Percentiles rank a stretch among this genome's conserved stretches.
Evolutionary conservation across 2,888 invertebrate species (phyloP).

Genomic region (Acanthosepion lycidas): DNA sequence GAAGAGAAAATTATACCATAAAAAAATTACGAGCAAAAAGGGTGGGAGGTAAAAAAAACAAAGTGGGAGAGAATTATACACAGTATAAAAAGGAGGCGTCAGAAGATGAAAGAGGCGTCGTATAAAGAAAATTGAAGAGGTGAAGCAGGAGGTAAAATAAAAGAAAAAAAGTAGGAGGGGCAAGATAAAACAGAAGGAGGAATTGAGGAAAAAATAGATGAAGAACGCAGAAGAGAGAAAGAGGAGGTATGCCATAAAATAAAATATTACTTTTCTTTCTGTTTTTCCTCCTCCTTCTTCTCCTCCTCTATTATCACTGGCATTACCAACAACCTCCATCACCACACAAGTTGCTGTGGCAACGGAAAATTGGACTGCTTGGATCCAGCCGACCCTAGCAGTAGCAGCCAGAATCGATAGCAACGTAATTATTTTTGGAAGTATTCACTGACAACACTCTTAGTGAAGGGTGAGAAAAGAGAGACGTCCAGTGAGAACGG

Average conservation of each 20-base stretch:
- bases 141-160: neutral
- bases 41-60: neutral
- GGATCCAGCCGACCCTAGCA: neutral
- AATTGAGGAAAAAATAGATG: neutral
- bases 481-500: neutral
- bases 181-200: neutral
- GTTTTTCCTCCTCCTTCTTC: neutral
- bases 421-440: constrained; percentile 33
- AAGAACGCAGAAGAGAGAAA: neutral
- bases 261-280: neutral
- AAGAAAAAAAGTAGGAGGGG: neutral
- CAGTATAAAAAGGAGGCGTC: neutral
- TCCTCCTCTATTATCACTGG: neutral
- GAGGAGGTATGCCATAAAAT: neutral
- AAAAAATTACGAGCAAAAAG: neutral
- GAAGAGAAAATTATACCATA: neutral
- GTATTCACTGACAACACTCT: neutral
- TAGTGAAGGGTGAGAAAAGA: neutral
- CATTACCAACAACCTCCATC: neutral
- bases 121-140: neutral
- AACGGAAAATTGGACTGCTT: constrained; percentile 13
- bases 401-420: constrained; percentile 6
- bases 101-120: neutral
- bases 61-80: neutral
- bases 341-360: neutral